Percentiles rank a stretch among this genome's conserved stretches.
phyloP scores from a whole-genome alignment of 2,888 invertebrate genomes.

The Calliphora vomitoria region DNA sequence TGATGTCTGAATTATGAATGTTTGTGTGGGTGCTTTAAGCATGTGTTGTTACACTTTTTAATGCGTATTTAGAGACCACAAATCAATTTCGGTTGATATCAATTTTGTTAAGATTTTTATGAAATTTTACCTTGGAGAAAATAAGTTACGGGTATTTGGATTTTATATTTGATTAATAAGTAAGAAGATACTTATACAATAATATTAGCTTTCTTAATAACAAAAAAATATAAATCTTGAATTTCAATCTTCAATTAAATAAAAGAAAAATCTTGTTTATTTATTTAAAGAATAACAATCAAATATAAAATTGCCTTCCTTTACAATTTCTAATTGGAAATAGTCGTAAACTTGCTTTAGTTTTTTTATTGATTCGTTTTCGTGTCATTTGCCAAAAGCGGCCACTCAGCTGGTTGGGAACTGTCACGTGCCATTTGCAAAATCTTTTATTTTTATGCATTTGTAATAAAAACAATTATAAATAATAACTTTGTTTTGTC shows the following conservation, averaged over 20 bases:
- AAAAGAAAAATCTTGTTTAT: no score
- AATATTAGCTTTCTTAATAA: no score
- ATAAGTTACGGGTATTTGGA: no score
- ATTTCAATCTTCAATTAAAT: no score
- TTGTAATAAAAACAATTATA: not conserved
- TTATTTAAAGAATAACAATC: no score
- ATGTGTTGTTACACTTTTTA: not conserved
- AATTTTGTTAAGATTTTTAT: not conserved
- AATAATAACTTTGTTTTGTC: not conserved
- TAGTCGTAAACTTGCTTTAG: no score
- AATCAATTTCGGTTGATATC: slow-evolving; percentile 1
- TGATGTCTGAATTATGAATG: not conserved
- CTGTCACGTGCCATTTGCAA: not conserved
- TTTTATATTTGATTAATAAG: not conserved
- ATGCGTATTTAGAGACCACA: not conserved
- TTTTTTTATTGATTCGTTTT: no score
- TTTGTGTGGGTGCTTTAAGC: not conserved
- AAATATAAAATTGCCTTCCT: no score
- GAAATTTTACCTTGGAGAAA: no score
- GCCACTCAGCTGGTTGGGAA: not conserved
- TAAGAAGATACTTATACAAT: no score
- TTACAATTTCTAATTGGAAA: no score
- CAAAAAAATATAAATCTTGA: no score
- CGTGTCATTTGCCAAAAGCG: not conserved
- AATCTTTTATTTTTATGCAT: not conserved